These are phyloP conservation scores for Rhamnusium bicolor DNA, from an alignment of 2,888 invertebrate genomes.

Conservation along the genomic window DNA sequence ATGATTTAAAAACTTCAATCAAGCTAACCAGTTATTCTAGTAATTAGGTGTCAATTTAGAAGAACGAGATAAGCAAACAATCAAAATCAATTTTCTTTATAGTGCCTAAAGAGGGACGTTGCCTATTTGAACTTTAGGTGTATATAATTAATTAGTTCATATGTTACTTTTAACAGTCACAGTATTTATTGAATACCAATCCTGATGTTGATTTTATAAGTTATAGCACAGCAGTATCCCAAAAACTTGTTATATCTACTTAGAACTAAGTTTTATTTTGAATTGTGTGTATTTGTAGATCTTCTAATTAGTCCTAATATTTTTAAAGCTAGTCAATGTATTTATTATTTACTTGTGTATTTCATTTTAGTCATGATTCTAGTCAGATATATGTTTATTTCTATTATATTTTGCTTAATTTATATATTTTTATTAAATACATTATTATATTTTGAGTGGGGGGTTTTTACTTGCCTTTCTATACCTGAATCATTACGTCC, in stretches of 20 bases:
- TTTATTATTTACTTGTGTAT: slow-evolving; percentile 53
- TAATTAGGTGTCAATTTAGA: no score
- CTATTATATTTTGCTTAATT: slow-evolving; percentile 57
- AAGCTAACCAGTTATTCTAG: no score
- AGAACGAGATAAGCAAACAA: no score
- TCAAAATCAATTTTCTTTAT: no score
- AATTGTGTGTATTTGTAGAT: slow-evolving; percentile 62
- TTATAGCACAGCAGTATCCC: slow-evolving; percentile 60
- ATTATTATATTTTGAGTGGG: slow-evolving; percentile 57
- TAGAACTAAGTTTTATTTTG: slow-evolving; percentile 61
- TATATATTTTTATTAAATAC: slow-evolving; percentile 62
- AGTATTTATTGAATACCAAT: slow-evolving; percentile 39
- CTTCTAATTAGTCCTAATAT: slow-evolving; percentile 56
- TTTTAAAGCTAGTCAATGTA: slow-evolving; percentile 59
- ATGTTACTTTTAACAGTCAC: not conserved
- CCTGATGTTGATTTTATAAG: slow-evolving; percentile 44
- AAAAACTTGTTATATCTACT: slow-evolving; percentile 57
- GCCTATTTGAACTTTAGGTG: no score
- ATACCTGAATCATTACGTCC: no score
- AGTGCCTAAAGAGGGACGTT: no score
- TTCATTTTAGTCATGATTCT: slow-evolving; percentile 58
- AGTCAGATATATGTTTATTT: slow-evolving; percentile 58
- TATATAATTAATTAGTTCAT: not conserved
- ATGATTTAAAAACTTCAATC: no score
- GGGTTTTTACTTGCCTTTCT: not conserved